These are phyloP conservation scores for Isurus oxyrinchus DNA, from an alignment of 2,113 vertebrate genomes.

Conservation along the genomic window DNA sequence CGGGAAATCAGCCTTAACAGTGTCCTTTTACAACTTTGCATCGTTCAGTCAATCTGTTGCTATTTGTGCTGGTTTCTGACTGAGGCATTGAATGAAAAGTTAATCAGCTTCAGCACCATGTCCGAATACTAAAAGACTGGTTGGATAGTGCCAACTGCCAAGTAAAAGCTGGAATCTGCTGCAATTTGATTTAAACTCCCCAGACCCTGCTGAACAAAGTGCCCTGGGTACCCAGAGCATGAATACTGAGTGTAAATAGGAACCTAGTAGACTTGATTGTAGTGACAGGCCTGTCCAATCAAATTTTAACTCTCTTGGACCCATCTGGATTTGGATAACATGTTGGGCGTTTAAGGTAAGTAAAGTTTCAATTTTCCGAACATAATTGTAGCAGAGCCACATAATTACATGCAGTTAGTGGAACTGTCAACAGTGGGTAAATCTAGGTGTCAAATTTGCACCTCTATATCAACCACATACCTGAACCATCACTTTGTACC, in stretches of 20 bases:
- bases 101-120: not conserved
- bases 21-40: not conserved
- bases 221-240: not conserved
- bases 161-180: not conserved
- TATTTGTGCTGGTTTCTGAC: not conserved
- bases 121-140: not conserved
- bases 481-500: not conserved
- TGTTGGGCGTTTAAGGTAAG: not conserved
- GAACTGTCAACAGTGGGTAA: not conserved
- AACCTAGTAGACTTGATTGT: not conserved
- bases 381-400: not conserved
- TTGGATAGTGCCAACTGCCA: not conserved
- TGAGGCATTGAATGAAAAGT: slow-evolving; percentile 1
- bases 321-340: slow-evolving; percentile 5
- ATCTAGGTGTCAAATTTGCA: not conserved
- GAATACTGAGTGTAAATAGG: not conserved
- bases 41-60: not conserved
- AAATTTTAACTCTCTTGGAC: not conserved
- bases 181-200: not conserved
- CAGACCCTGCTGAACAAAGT: not conserved
- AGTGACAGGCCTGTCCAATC: not conserved
- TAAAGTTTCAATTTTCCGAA: not conserved
- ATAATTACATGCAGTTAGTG: not conserved
- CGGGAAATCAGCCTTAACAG: not conserved
- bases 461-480: not conserved